These are phyloP conservation scores for Stictonetta naevosa DNA, from an alignment of 2,113 vertebrate genomes.

Conservation along the genomic window DNA sequence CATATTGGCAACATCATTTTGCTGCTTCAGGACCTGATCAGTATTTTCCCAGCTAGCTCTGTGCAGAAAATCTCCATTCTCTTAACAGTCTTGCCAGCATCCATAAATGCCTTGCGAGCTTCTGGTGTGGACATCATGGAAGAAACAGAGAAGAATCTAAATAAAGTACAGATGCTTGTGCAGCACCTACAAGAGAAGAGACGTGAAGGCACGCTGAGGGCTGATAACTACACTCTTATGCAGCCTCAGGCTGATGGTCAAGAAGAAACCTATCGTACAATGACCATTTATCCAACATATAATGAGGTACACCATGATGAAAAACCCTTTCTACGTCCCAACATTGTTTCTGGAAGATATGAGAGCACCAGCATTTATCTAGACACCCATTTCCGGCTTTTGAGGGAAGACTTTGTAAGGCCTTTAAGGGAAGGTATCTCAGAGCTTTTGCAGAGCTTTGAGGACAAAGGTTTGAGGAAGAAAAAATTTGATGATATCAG, in stretches of 20 bases:
- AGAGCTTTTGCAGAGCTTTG: conserved; percentile 80
- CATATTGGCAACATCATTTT: conserved; percentile 85
- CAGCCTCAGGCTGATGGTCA: conserved; percentile 49
- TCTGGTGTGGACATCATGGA: conserved; percentile 80
- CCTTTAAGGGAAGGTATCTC: conserved; percentile 90
- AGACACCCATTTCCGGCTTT: conserved; percentile 93
- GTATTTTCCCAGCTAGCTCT: conserved; percentile 87
- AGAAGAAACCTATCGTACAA: conserved; percentile 79
- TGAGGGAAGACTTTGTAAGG: conserved; percentile 93
- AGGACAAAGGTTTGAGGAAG: conserved; percentile 72
- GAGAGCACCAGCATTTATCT: conserved; percentile 85
- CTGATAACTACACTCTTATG: conserved; percentile 81
- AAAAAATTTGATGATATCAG: conserved; percentile 89
- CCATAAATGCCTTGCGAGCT: conserved; percentile 81
- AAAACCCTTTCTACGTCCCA: conserved; percentile 88
- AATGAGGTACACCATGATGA: conserved; percentile 83
- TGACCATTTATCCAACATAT: conserved; percentile 87
- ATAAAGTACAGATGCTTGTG: conserved; percentile 77
- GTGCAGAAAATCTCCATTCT: conserved; percentile 82
- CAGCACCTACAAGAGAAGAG: conserved; percentile 84
- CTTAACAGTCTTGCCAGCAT: conserved; percentile 78
- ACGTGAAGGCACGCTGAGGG: conserved; percentile 84
- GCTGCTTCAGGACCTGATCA: conserved; percentile 85
- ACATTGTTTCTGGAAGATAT: conserved; percentile 83
- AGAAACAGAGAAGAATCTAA: conserved; percentile 79